Conservation (phyloP, 2,888 invertebrate genomes). For the Nymphalis polychloros region DNA sequence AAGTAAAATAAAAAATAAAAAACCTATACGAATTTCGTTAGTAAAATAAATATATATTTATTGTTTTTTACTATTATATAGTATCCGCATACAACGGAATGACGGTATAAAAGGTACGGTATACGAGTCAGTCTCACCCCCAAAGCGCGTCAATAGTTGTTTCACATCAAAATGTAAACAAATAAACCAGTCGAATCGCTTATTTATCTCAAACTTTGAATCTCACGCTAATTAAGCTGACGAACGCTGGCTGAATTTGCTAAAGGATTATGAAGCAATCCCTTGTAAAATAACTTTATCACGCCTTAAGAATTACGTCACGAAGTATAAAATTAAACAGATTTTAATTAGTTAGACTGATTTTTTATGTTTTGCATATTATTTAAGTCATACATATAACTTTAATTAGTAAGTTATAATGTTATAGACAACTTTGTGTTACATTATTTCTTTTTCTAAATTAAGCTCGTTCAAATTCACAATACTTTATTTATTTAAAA, state of each 20-base stretch:
- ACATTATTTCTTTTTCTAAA: too few species aligned
- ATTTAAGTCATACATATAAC: too few species aligned
- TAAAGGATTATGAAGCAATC: slow-evolving; percentile 18
- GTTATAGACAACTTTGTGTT: too few species aligned
- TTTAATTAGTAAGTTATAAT: too few species aligned
- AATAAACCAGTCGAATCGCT: slow-evolving; percentile 22
- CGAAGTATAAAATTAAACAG: slow-evolving; percentile 13
- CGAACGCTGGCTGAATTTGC: slow-evolving; percentile 17
- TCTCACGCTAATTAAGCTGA: slow-evolving; percentile 24
- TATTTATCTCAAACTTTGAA: slow-evolving; percentile 26
- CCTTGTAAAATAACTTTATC: slow-evolving; percentile 23
- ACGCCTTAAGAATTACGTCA: slow-evolving; percentile 16
- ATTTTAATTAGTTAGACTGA: neutral
- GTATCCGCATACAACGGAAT: too few species aligned
- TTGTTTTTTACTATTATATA: neutral
- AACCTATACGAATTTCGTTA: neutral
- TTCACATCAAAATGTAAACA: neutral
- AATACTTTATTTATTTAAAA: too few species aligned
- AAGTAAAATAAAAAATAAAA: too few species aligned
- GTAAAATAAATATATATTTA: neutral
- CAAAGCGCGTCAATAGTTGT: too few species aligned
- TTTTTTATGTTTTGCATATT: too few species aligned
- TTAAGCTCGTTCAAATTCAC: too few species aligned
- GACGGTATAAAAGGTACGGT: too few species aligned
- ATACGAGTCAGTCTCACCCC: too few species aligned